A percentile compares a stretch with the other conserved stretches of the same genome.
Evolutionary conservation across 1,140 invertebrate genomes (phyloP).

Genomic region (Diorhabda sublineata): DNA sequence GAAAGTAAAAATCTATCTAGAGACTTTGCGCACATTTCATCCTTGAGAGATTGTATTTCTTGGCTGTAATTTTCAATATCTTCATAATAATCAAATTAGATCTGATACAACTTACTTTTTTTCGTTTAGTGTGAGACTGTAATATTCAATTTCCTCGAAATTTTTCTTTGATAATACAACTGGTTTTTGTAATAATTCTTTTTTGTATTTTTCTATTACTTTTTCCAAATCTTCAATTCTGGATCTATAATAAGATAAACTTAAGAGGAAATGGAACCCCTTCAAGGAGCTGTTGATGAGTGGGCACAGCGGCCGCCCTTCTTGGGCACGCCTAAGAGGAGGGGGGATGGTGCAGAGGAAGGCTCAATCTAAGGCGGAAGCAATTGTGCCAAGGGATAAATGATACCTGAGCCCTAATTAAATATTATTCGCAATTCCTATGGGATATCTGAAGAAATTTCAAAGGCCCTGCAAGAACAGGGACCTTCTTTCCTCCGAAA

Average conservation of each 20-base stretch:
- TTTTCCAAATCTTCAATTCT: constrained; percentile 5
- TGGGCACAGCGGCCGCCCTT: too few species aligned
- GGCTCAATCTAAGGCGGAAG: too few species aligned
- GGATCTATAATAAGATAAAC: constrained; percentile 7
- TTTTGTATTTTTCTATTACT: constrained; percentile 10
- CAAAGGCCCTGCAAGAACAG: too few species aligned
- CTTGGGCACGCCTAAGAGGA: too few species aligned
- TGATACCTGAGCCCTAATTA: too few species aligned
- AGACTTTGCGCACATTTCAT: background rate
- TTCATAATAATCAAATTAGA: background rate
- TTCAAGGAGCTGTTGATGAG: too few species aligned
- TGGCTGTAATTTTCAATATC: constrained; percentile 3
- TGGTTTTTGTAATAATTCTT: background rate
- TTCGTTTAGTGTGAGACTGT: background rate
- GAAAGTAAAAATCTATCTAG: background rate
- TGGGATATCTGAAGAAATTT: too few species aligned
- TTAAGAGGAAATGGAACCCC: too few species aligned
- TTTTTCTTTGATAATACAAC: constrained; percentile 7
- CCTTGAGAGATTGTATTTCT: constrained; percentile 8
- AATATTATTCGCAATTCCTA: too few species aligned
- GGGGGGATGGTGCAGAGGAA: too few species aligned
- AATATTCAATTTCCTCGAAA: constrained; percentile 13
- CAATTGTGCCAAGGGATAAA: too few species aligned
- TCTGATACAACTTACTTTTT: constrained; percentile 10
- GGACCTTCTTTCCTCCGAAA: too few species aligned